phyloP scores from a whole-genome alignment of 2,113 vertebrate genomes.

The Myodes glareolus region DNA sequence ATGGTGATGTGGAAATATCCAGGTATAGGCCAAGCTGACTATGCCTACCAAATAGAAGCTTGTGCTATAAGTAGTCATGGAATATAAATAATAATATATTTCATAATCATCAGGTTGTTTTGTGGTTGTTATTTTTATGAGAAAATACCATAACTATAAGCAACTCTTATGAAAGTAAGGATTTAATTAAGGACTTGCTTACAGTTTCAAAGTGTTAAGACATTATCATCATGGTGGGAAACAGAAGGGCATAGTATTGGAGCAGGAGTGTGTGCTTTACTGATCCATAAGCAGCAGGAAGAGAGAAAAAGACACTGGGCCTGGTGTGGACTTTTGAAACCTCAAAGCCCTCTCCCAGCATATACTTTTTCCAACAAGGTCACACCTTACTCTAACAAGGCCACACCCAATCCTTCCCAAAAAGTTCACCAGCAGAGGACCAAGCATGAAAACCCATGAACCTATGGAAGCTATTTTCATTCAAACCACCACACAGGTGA shows the following conservation, averaged over 20 bases:
- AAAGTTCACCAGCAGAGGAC: not conserved
- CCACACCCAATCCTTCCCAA: not conserved
- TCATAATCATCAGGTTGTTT: not conserved
- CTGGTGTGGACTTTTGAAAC: not conserved
- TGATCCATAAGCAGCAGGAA: not conserved
- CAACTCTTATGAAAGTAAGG: not conserved
- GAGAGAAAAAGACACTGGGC: not conserved
- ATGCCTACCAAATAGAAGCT: not conserved
- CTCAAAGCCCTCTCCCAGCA: not conserved
- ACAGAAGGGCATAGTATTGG: not conserved
- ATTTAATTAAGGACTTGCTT: not conserved
- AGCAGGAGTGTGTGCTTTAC: not conserved
- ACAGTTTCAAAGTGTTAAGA: not conserved
- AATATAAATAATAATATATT: not conserved
- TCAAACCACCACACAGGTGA: not conserved
- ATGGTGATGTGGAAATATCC: not conserved
- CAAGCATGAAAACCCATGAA: not conserved
- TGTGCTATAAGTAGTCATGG: not conserved
- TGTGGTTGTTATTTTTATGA: not conserved
- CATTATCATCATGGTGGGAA: not conserved
- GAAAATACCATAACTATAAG: not conserved
- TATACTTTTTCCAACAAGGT: not conserved
- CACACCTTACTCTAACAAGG: too few relatives aligned
- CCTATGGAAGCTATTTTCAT: not conserved
- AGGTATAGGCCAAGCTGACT: not conserved